phyloP scores from a whole-genome alignment of 2,797 vertebrate genomes.

The Pseudocheirus occidentalis region DNA sequence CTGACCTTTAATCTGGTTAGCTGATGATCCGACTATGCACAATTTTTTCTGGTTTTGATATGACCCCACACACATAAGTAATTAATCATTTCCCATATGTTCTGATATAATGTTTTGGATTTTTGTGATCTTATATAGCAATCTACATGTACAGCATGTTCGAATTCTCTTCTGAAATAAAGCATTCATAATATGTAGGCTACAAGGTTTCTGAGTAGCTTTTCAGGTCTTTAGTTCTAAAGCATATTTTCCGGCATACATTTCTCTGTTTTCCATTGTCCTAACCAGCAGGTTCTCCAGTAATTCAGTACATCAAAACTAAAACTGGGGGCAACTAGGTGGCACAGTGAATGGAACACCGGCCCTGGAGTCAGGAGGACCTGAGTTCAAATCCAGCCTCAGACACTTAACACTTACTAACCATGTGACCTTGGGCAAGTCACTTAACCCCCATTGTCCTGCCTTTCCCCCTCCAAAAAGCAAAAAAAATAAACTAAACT shows the following conservation, averaged over 20 bases:
- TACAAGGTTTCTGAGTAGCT: neutral
- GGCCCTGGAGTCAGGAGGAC: too few species aligned
- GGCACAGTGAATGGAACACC: too few species aligned
- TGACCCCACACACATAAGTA: neutral
- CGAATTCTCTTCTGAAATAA: neutral
- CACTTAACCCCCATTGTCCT: too few species aligned
- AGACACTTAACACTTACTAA: too few species aligned
- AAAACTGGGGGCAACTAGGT: neutral
- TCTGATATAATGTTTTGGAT: neutral
- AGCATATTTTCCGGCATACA: neutral
- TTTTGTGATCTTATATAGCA: neutral
- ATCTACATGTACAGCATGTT: neutral
- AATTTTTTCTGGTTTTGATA: neutral
- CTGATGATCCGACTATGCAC: neutral
- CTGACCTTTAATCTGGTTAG: neutral
- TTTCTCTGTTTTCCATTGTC: neutral
- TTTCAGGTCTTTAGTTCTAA: neutral
- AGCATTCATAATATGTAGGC: neutral
- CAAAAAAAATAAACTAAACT: neutral
- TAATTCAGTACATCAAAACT: neutral
- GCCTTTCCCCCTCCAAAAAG: too few species aligned
- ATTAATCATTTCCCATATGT: neutral
- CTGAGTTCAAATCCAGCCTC: too few species aligned
- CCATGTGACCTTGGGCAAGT: too few species aligned
- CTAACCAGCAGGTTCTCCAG: neutral